phyloP scores from a whole-genome alignment of 2,797 vertebrate species.

The Bradypodion ventrale region DNA sequence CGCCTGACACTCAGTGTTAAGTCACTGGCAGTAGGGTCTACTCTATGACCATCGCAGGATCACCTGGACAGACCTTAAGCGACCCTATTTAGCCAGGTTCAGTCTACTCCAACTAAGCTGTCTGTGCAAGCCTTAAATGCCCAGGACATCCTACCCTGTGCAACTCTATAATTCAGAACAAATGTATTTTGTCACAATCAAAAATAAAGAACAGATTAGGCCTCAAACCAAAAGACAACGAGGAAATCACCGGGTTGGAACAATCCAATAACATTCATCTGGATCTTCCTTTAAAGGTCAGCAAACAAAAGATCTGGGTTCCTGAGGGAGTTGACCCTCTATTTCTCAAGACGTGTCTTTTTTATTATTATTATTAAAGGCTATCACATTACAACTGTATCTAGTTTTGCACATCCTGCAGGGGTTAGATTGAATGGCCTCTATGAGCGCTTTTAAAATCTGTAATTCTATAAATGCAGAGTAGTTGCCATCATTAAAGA shows the following conservation, averaged over 20 bases:
- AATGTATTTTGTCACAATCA: neutral
- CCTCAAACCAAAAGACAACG: neutral
- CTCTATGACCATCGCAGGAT: too few relatives aligned
- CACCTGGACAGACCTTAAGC: too few relatives aligned
- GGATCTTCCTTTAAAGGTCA: neutral
- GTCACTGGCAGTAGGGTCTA: too few relatives aligned
- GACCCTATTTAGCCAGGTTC: too few relatives aligned
- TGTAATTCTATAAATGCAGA: neutral
- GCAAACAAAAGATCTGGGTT: neutral
- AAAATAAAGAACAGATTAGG: neutral
- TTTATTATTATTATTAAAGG: too few relatives aligned
- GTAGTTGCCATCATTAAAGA: too few relatives aligned
- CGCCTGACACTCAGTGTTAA: too few relatives aligned
- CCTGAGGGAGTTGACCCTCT: neutral
- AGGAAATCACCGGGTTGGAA: neutral
- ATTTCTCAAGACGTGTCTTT: neutral
- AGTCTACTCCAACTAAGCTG: too few relatives aligned
- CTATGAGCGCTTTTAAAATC: neutral
- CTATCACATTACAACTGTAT: neutral
- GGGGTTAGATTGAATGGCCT: neutral
- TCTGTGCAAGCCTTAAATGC: too few relatives aligned
- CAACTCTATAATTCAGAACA: neutral
- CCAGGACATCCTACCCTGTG: too few relatives aligned
- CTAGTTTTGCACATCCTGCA: neutral
- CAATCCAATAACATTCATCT: neutral